phyloP scores from a whole-genome alignment of 53 echinoderm and acorn worm genomes.

The Arbacia lixula region DNA sequence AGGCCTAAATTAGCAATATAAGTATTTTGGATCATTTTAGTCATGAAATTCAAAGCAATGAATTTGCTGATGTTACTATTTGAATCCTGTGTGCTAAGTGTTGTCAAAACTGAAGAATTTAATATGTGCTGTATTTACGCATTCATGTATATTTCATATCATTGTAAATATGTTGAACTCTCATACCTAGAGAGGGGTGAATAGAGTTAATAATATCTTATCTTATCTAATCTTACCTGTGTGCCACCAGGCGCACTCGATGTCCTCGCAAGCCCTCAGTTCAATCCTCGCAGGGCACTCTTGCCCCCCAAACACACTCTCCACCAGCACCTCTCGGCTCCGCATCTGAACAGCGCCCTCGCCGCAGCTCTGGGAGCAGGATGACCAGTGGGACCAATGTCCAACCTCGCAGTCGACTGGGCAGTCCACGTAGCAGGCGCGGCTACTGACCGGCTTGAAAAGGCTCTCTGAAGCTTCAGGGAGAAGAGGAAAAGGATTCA shows the following conservation, averaged over 20 bases:
- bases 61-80: too few relatives aligned
- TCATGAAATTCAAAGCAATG: too few relatives aligned
- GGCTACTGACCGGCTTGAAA: constrained; percentile 34
- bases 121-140: too few relatives aligned
- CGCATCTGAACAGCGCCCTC: constrained; percentile 79
- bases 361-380: constrained; percentile 90
- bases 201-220: too few relatives aligned
- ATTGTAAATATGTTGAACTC: too few relatives aligned
- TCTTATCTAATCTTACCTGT: constrained; percentile 71
- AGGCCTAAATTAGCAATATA: too few relatives aligned
- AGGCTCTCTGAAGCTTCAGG: constrained; percentile 3
- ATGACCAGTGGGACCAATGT: constrained; percentile 93
- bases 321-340: constrained; percentile 67
- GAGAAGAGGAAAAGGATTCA: too few relatives aligned
- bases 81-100: too few relatives aligned
- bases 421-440: constrained; percentile 88
- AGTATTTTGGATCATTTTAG: too few relatives aligned
- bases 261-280: constrained; percentile 76
- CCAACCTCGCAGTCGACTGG: constrained; percentile 91
- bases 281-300: constrained; percentile 76
- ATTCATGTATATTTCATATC: too few relatives aligned
- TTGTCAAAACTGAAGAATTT: too few relatives aligned
- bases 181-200: too few relatives aligned
- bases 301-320: constrained; percentile 61
- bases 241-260: constrained; percentile 96